phyloP scores from a whole-genome alignment of 2,888 invertebrate species.

The Ypsolopha sequella region DNA sequence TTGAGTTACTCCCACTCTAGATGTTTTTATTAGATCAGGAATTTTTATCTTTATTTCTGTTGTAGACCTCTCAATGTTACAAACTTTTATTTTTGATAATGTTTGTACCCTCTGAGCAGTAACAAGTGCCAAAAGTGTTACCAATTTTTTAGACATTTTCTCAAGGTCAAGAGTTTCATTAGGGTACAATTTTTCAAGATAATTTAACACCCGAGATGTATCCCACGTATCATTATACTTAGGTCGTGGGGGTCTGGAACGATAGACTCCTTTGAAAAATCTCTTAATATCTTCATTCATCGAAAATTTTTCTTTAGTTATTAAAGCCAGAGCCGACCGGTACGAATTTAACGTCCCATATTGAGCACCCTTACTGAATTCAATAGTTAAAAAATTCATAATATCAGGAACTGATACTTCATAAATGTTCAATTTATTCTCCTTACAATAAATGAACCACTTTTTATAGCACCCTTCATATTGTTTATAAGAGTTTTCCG shows the following conservation, averaged over 20 bases:
- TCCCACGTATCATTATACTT: constrained; percentile 15
- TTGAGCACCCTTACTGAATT: constrained; percentile 4
- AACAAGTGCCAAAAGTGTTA: constrained; percentile 13
- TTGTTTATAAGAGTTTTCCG: constrained; percentile 9
- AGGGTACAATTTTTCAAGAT: constrained; percentile 7
- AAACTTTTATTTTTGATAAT: constrained; percentile 13
- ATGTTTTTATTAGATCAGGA: constrained; percentile 13
- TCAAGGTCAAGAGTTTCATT: constrained; percentile 8
- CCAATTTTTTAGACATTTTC: constrained; percentile 12
- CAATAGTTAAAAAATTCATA: constrained; percentile 4
- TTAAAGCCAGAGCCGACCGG: constrained; percentile 6
- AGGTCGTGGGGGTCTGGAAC: constrained; percentile 10
- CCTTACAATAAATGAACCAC: constrained; percentile 11
- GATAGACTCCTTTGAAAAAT: constrained; percentile 13
- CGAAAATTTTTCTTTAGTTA: background rate
- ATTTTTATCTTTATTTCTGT: too few species aligned
- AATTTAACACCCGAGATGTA: constrained; percentile 12
- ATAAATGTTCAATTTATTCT: constrained; percentile 8
- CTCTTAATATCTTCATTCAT: constrained; percentile 2
- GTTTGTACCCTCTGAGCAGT: constrained; percentile 17
- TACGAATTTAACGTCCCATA: constrained; percentile 8
- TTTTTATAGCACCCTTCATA: constrained; percentile 9
- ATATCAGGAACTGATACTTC: constrained; percentile 6
- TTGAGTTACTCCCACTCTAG: background rate
- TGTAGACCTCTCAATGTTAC: too few species aligned